Percentiles rank a stretch among this genome's conserved stretches.
These are phyloP conservation scores for Anagrus nilaparvatae DNA, from an alignment of 1,140 invertebrate species.

Conservation along the genomic window DNA sequence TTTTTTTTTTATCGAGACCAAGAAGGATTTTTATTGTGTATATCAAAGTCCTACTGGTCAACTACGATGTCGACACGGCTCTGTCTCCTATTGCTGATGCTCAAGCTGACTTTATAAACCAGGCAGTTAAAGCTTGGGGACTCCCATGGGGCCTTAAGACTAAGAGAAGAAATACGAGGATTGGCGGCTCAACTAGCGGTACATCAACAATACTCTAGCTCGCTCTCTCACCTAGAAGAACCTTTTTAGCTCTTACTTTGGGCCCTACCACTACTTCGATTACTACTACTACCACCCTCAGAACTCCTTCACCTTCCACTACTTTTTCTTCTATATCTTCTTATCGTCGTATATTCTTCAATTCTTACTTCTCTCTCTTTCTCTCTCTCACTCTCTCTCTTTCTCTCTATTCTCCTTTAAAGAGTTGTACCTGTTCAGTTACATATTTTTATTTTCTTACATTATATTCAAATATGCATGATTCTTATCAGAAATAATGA, in stretches of 20 bases:
- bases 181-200: conserved; percentile 32
- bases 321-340: no score
- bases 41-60: conserved; percentile 34
- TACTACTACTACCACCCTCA: no score
- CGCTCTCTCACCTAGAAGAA: no score
- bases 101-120: conserved; percentile 42
- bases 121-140: conserved; percentile 20
- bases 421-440: no score
- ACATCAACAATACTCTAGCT: no score
- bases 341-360: conserved; percentile 1
- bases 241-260: no score
- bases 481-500: no score
- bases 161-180: conserved; percentile 16
- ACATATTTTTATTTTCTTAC: no score
- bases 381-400: conserved; percentile 10
- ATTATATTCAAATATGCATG: no score
- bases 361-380: conserved; percentile 4
- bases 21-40: no score
- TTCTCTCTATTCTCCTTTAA: conserved; percentile 1
- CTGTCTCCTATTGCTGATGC: conserved; percentile 36
- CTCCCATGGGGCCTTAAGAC: conserved; percentile 17
- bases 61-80: conserved; percentile 40
- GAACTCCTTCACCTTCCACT: conserved; percentile 22
- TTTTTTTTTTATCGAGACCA: no score
- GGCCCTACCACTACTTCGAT: conserved; percentile 21